Percentiles rank a stretch among this genome's conserved stretches.
phyloP scores from a whole-genome alignment of 2,888 invertebrate genomes.

The Sympetrum striolatum region DNA sequence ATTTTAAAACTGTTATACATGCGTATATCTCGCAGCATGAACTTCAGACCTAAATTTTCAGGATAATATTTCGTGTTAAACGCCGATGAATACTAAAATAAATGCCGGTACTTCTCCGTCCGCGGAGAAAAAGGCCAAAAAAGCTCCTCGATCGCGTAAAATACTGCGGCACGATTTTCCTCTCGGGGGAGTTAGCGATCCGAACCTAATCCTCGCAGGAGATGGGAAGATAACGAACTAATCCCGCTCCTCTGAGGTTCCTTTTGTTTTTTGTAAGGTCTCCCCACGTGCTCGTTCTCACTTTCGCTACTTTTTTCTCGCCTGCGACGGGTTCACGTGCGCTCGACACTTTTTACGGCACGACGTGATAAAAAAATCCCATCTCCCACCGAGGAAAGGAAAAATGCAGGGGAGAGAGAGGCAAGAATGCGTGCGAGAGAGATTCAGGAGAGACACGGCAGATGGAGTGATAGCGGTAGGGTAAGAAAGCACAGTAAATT shows the following conservation, averaged over 20 bases:
- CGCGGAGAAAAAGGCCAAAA: neutral
- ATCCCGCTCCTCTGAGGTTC: neutral
- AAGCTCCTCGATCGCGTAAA: neutral
- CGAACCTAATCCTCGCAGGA: neutral
- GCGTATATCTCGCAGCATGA: no score
- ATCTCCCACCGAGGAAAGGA: neutral
- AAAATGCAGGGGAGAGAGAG: neutral
- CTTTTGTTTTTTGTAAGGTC: neutral
- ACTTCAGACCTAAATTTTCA: no score
- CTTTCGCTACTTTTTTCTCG: neutral
- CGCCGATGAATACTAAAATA: no score
- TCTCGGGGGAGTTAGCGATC: neutral
- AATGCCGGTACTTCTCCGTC: neutral
- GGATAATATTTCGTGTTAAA: no score
- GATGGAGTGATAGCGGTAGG: neutral
- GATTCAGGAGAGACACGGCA: neutral
- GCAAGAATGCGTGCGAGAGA: neutral
- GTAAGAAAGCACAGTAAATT: neutral
- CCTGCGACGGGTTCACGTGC: neutral
- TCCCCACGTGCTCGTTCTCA: neutral
- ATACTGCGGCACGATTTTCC: neutral
- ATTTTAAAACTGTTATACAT: no score
- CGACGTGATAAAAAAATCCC: neutral
- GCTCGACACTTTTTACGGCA: neutral
- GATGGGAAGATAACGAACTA: neutral